Evolutionary conservation across 2,888 invertebrate species (phyloP), one percentile per base, ranked within the genome.

Genomic region (Caenorhabditis japonica): DNA sequence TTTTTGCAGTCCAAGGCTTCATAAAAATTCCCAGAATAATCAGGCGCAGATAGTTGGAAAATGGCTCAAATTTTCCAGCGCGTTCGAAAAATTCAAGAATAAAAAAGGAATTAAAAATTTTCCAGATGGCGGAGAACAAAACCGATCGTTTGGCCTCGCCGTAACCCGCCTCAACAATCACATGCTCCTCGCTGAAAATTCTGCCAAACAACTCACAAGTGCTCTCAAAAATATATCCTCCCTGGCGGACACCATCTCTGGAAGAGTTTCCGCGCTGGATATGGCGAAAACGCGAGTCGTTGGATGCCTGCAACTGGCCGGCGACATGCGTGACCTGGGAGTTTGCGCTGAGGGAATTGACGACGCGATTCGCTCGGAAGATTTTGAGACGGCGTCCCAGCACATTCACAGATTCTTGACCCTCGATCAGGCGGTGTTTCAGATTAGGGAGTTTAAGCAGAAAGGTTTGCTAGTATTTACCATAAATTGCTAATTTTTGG

Each of bases 271-370:
- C 10, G 93, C 94, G 68, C 89, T 99, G 43, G 97, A 99, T 89
- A 90, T 93, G 60, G 95, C 96, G 0, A 92, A 95, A 92, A 93
- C 93, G 78, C 92, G 94, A 64, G 97, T 97, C 0, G 94, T 94
- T 3, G 94, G 95, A 84, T 96, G 95, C 86, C 94, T 97, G 88
- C 92, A 93, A 81, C 90, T 97, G 66, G 96, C 97, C 0, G 94
- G 95, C 84, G 85, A 86, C 58, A 80, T 86, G 66, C 68, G 81
- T 23, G 86, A 86, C 73, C 68, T 86, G 19, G 77, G 84, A 19
- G 36, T 58, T 1, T 99, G 97, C 88, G 95, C 95, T 51, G 94
- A 96, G 88, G 97, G 97, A n/a, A 97, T 99, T 0, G 93, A 95
- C 78, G 92, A 93, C 52, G 96, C 99, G 0, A 92, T 99, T 59